Base-by-base conservation (phyloP, 2,888 invertebrate species). In the Cheiracanthium punctorium region DNA sequence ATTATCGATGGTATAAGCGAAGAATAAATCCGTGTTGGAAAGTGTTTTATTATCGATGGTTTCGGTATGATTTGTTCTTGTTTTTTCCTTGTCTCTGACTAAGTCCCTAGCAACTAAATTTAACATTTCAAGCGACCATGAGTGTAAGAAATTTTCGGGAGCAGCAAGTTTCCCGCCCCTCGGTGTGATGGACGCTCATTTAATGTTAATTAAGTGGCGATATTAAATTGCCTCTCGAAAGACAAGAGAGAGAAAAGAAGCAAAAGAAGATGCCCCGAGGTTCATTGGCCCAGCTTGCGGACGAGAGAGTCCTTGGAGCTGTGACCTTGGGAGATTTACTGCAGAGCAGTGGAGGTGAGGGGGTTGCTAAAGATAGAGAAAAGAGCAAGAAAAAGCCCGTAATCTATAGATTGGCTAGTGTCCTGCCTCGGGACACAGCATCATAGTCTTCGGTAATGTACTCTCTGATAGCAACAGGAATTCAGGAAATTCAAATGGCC, bases 301-400 rank as follows among this genome's bases (percentile, higher is more conserved):
- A n/a, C 33, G 20, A 32, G 32, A 48, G 79, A 71, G 79, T 70
- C 79, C 79, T 79, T 79, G 81, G 67, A 30, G 41, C 29, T 33
- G 75, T 82, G 81, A 82, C 81, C 81, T 82, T 82, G 81, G 41
- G 75, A 82, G 70, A 82, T 82, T 41, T 69, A 75, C 75, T 70
- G 30, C 65, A 20, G 29, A 10, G 10, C 10, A 30, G 20, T 14
- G 64, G 29, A 28, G 32, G 32, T 4, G 28, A 4, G 32, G 30
- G n/a, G 30, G 30, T 1, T 24, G 20, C 12, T 8, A 29, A 20
- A 29, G 65, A 65, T 12, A 65, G 2, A 65, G 65, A 65, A 20
- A 64, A 30, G 43, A 48, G 43, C 10, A 10, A 10, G 10, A 17
- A 69, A 69, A 69, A 33, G 33, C 10, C 33, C 69, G n/a, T 58